phyloP scores from a whole-genome alignment of 2,797 vertebrate genomes.

The Sebastes itinus region DNA sequence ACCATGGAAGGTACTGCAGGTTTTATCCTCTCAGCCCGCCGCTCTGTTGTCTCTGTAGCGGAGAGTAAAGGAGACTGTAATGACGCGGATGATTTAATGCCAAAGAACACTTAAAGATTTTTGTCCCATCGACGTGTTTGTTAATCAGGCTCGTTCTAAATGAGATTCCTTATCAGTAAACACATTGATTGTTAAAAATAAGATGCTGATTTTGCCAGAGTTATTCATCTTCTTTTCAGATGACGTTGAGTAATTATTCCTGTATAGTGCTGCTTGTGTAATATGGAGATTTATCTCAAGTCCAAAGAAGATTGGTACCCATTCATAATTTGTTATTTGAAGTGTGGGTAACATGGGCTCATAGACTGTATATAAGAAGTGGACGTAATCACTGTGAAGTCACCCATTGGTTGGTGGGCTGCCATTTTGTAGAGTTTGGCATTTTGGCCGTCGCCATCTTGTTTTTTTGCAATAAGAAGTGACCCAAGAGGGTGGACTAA shows the following conservation, averaged over 20 bases:
- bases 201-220: conserved; percentile 43
- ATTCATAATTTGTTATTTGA: neutral
- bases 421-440: too few relatives aligned
- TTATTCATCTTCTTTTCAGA: conserved; percentile 50
- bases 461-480: too few relatives aligned
- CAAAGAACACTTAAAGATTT: conserved; percentile 48
- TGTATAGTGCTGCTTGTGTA: neutral
- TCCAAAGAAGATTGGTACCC: neutral
- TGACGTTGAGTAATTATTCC: conserved; percentile 33
- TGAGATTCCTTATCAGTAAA: conserved; percentile 59
- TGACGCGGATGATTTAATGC: conserved; percentile 40
- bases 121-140: conserved; percentile 18
- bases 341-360: neutral
- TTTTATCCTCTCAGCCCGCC: neutral
- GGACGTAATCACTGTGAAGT: too few relatives aligned
- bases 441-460: too few relatives aligned
- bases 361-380: too few relatives aligned
- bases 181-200: conserved; percentile 62
- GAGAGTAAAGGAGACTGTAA: conserved; percentile 27
- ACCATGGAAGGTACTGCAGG: neutral
- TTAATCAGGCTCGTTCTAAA: conserved; percentile 51
- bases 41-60: neutral
- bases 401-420: too few relatives aligned
- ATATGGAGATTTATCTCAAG: conserved; percentile 19
- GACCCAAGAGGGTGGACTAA: too few relatives aligned